A percentile compares a stretch with the other conserved stretches of the same genome.
phyloP scores from a whole-genome alignment of 2,888 invertebrate genomes.

The Tuberolachnus salignus region DNA sequence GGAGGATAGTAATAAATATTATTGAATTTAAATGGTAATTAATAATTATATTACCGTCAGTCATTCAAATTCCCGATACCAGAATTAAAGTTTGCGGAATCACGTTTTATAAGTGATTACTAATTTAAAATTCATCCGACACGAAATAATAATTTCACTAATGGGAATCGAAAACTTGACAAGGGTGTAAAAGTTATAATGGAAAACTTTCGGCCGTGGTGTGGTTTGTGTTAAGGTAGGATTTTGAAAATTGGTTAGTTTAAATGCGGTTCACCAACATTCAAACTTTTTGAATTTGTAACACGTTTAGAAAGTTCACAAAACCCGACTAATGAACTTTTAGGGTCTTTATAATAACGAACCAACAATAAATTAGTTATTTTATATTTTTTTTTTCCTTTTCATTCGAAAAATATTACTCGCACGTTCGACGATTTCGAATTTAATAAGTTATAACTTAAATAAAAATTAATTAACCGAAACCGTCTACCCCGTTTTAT shows the following conservation, averaged over 20 bases:
- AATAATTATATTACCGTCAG: too few relatives aligned
- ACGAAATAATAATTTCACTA: too few relatives aligned
- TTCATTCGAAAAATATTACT: background rate
- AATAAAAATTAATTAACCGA: too few relatives aligned
- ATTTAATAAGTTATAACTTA: background rate
- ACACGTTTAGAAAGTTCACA: background rate
- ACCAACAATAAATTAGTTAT: background rate
- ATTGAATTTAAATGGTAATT: too few relatives aligned
- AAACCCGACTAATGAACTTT: background rate
- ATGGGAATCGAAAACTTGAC: too few relatives aligned
- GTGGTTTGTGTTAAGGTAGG: background rate
- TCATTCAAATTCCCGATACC: too few relatives aligned
- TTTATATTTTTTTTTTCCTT: background rate
- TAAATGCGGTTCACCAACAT: too few relatives aligned
- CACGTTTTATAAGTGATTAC: too few relatives aligned
- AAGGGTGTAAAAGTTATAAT: background rate
- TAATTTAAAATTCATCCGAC: too few relatives aligned
- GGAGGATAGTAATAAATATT: too few relatives aligned
- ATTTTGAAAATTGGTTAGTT: slow-evolving; percentile 2
- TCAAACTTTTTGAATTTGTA: slow-evolving; percentile 5
- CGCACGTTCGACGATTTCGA: background rate
- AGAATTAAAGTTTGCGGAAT: too few relatives aligned
- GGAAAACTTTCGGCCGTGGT: background rate
- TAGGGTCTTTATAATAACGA: background rate
- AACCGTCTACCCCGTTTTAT: too few relatives aligned